phyloP scores from a whole-genome alignment of 2,888 invertebrate genomes.

The Nomada lathburiana region DNA sequence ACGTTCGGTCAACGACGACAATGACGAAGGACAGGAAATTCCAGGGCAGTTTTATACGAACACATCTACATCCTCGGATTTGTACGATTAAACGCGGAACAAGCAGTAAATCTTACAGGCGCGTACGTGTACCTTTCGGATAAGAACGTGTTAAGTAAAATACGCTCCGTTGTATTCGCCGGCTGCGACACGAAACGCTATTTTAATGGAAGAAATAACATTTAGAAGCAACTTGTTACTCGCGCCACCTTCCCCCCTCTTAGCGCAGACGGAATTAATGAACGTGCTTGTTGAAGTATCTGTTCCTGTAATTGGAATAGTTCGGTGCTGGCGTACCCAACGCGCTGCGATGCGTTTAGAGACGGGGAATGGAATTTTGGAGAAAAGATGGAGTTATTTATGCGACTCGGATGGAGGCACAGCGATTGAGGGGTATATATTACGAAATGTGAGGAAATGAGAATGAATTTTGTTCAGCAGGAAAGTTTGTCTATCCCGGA shows the following conservation, averaged over 20 bases:
- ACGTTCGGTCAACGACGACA: background rate
- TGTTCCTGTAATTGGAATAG: background rate
- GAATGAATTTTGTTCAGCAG: too few relatives aligned
- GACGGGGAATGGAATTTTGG: background rate
- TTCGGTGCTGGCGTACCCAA: background rate
- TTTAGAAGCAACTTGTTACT: constrained; percentile 12
- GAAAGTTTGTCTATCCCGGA: too few relatives aligned
- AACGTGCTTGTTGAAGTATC: constrained; percentile 1
- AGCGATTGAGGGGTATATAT: too few relatives aligned
- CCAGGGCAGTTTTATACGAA: constrained; percentile 39
- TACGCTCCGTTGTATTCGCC: background rate
- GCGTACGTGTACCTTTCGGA: constrained; percentile 37
- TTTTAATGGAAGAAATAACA: constrained; percentile 27
- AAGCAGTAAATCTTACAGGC: constrained; percentile 48
- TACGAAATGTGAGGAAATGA: too few relatives aligned
- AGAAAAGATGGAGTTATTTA: too few relatives aligned
- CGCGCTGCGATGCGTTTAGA: background rate
- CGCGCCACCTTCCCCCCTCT: background rate
- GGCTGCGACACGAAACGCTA: background rate
- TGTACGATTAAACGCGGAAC: constrained; percentile 44
- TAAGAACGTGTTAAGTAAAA: constrained; percentile 42
- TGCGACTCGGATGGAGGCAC: too few relatives aligned
- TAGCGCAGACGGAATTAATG: background rate
- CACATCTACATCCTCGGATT: constrained; percentile 41
- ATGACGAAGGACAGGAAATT: constrained; percentile 21